phyloP scores from a whole-genome alignment of 2,888 invertebrate species.

The Bruchidius siliquastri region DNA sequence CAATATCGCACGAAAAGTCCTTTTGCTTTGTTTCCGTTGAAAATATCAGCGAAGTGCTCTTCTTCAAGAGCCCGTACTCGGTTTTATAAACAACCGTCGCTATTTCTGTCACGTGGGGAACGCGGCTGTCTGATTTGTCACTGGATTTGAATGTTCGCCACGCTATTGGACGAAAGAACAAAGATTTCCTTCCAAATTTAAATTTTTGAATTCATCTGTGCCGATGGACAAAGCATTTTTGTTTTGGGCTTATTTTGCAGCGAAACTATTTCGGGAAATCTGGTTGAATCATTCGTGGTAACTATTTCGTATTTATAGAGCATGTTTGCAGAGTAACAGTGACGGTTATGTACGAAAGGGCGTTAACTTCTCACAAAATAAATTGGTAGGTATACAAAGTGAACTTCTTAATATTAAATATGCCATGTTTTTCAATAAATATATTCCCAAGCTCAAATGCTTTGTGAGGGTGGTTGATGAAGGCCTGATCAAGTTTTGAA shows the following conservation, averaged over 20 bases:
- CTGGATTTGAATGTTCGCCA: conserved; percentile 1
- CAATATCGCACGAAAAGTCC: conserved; percentile 3
- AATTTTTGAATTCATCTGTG: conserved; percentile 18
- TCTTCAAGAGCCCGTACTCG: conserved; percentile 4
- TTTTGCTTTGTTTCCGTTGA: neutral
- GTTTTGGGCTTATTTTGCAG: conserved; percentile 6
- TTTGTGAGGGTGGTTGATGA: too few species aligned
- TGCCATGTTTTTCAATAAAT: too few species aligned
- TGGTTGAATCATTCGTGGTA: conserved; percentile 7
- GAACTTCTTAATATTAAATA: neutral
- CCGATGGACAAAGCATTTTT: conserved; percentile 11
- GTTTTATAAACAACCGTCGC: conserved; percentile 26
- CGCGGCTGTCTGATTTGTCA: conserved; percentile 12
- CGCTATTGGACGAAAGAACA: conserved; percentile 12
- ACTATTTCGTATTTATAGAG: neutral
- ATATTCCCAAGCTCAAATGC: too few species aligned
- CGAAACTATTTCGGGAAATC: conserved; percentile 8
- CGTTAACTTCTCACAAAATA: neutral
- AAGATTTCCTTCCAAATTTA: conserved; percentile 21
- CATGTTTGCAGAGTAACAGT: neutral
- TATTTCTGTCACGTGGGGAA: conserved; percentile 19
- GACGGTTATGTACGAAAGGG: neutral
- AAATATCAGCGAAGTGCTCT: conserved; percentile 8
- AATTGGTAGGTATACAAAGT: neutral
- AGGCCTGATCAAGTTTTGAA: too few species aligned